A percentile compares a stretch with the other conserved stretches of the same genome.
phyloP scores from a whole-genome alignment of 1,140 invertebrate species.

The Camponotus pennsylvanicus region DNA sequence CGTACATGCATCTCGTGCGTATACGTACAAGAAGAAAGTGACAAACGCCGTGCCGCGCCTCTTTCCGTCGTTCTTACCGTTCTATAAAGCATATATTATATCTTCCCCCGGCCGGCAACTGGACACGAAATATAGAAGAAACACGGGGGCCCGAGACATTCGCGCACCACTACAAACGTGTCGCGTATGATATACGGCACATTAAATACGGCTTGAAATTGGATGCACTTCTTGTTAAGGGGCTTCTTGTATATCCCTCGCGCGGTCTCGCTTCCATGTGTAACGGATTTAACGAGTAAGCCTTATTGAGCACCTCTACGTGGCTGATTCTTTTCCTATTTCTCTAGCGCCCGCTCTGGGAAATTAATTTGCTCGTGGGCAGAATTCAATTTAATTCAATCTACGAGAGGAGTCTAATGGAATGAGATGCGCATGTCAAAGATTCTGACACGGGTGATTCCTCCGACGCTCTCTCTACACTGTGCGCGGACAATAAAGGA shows the following conservation, averaged over 20 bases:
- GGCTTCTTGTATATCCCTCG: slow-evolving; percentile 29
- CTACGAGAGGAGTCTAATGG: slow-evolving; percentile 52
- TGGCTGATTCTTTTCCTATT: slow-evolving; percentile 39
- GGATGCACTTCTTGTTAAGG: slow-evolving; percentile 61
- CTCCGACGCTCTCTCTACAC: slow-evolving; percentile 4
- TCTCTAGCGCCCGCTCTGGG: slow-evolving; percentile 20
- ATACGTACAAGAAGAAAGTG: slow-evolving; percentile 8
- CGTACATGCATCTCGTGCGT: neutral
- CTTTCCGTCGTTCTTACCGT: slow-evolving; percentile 42
- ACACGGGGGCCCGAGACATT: neutral
- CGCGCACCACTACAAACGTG: slow-evolving; percentile 9
- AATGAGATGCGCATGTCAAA: slow-evolving; percentile 65
- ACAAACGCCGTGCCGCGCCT: slow-evolving; percentile 39
- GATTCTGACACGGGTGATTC: slow-evolving; percentile 58
- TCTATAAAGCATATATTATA: slow-evolving; percentile 54
- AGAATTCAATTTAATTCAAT: slow-evolving; percentile 69
- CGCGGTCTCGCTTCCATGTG: slow-evolving; percentile 8
- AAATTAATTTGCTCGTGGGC: slow-evolving; percentile 68
- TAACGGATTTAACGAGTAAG: slow-evolving; percentile 59
- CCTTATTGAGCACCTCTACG: slow-evolving; percentile 22
- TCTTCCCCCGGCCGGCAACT: neutral
- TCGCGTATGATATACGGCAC: slow-evolving; percentile 54
- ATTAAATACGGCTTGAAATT: slow-evolving; percentile 65
- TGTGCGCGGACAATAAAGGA: slow-evolving; percentile 50
- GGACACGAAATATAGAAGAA: slow-evolving; percentile 50